Evolutionary conservation across 2,797 vertebrate species (phyloP).

Genomic region (Sebastes matsubarae): DNA sequence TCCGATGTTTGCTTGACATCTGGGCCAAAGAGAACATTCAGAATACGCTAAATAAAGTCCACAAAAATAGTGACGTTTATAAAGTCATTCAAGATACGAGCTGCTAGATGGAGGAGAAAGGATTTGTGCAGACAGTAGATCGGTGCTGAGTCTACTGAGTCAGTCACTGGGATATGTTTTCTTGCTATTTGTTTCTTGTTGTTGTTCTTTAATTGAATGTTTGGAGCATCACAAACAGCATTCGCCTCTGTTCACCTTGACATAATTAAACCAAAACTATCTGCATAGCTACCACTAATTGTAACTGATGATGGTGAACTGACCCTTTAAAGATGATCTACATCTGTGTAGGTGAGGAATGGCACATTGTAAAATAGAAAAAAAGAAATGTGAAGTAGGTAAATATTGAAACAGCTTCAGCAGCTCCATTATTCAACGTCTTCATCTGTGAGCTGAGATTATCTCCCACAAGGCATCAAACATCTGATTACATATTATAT

Average conservation of each 20-base stretch:
- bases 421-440: background rate
- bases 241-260: background rate
- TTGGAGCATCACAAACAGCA: background rate
- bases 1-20: no score
- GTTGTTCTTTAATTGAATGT: background rate
- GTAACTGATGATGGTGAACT: background rate
- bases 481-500: background rate
- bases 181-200: background rate
- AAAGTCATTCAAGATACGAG: no score
- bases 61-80: no score
- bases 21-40: no score
- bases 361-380: no score
- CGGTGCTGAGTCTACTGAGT: no score
- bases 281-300: background rate
- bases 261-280: background rate
- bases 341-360: background rate
- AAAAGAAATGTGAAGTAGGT: background rate
- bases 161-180: background rate
- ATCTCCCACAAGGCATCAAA: background rate
- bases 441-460: background rate
- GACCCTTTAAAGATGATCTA: background rate
- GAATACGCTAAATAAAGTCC: no score
- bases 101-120: no score
- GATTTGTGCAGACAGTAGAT: no score
- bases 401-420: background rate